phyloP scores from a whole-genome alignment of 2,797 vertebrate species.

The Chelon labrosus region DNA sequence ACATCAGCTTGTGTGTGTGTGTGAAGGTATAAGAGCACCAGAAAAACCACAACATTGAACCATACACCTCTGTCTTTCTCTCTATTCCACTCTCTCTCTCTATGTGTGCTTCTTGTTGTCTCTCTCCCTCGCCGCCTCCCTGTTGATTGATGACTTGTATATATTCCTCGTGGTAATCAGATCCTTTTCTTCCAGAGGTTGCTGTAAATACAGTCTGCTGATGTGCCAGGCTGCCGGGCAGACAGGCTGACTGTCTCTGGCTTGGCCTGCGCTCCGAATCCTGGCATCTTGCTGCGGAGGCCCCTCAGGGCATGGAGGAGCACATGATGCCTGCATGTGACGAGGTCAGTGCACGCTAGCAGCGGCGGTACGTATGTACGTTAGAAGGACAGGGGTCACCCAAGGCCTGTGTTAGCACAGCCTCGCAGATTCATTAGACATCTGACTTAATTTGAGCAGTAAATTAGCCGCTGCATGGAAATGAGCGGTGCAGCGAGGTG shows the following conservation, averaged over 20 bases:
- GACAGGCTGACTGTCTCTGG: constrained; percentile 75
- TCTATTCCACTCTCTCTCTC: constrained; percentile 26
- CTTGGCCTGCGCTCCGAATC: constrained; percentile 53
- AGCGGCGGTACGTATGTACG: not conserved
- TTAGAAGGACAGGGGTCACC: constrained; percentile 34
- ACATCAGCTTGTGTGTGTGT: constrained; percentile 7
- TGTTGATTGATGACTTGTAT: constrained; percentile 79
- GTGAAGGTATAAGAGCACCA: constrained; percentile 54
- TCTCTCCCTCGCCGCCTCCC: constrained; percentile 35
- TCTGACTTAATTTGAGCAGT: constrained; percentile 59
- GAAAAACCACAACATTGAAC: constrained; percentile 60
- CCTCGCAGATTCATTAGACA: constrained; percentile 72
- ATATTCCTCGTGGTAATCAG: constrained; percentile 74
- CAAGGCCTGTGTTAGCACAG: constrained; percentile 53
- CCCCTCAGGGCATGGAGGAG: constrained; percentile 32
- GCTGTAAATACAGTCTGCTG: constrained; percentile 74
- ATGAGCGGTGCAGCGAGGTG: constrained; percentile 49
- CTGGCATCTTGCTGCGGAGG: constrained; percentile 48
- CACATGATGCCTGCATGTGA: constrained; percentile 57
- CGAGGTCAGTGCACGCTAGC: constrained; percentile 33
- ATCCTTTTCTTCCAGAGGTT: constrained; percentile 75
- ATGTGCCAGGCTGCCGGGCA: constrained; percentile 68
- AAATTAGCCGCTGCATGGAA: constrained; percentile 74
- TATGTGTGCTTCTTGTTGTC: constrained; percentile 36
- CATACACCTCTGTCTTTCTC: constrained; percentile 33